Conservation (phyloP, 2,888 invertebrate species). For the Smittia sp. region DNA sequence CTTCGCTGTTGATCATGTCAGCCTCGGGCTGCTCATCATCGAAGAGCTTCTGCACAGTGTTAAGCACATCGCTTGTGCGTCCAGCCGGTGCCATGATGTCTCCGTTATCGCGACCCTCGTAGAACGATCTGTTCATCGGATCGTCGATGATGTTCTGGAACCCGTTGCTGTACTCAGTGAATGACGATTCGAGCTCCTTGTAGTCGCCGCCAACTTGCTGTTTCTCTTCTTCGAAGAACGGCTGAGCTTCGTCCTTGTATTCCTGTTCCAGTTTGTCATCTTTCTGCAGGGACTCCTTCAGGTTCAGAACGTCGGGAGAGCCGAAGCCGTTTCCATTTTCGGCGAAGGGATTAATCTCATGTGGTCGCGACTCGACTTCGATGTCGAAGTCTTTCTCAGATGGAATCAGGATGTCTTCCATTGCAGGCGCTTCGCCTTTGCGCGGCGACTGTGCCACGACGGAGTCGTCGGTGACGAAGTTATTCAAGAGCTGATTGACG, state of each 20-base stretch:
- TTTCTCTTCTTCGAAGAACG: constrained; percentile 51
- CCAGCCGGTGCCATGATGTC: neutral
- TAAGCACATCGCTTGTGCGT: neutral
- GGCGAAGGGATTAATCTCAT: constrained; percentile 45
- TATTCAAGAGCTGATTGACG: neutral
- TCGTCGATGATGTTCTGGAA: constrained; percentile 50
- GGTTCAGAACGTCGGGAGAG: constrained; percentile 44
- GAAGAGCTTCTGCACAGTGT: constrained; percentile 16
- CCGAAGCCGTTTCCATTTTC: constrained; percentile 36
- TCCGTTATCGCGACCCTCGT: constrained; percentile 34
- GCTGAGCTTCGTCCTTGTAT: constrained; percentile 42
- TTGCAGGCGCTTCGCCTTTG: constrained; percentile 56
- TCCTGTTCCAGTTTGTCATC: constrained; percentile 46
- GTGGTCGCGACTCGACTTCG: constrained; percentile 51
- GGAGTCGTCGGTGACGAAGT: constrained; percentile 45
- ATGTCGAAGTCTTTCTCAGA: constrained; percentile 49
- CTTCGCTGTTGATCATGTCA: neutral
- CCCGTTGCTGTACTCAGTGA: constrained; percentile 57
- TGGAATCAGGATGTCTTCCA: constrained; percentile 46
- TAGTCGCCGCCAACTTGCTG: constrained; percentile 56
- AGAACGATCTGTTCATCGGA: constrained; percentile 38
- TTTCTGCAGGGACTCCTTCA: constrained; percentile 46
- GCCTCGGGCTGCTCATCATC: constrained; percentile 25
- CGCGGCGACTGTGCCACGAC: constrained; percentile 71
- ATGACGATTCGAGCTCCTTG: constrained; percentile 57